phyloP scores from a whole-genome alignment of 2,888 invertebrate species.

The Coenonympha glycerion region DNA sequence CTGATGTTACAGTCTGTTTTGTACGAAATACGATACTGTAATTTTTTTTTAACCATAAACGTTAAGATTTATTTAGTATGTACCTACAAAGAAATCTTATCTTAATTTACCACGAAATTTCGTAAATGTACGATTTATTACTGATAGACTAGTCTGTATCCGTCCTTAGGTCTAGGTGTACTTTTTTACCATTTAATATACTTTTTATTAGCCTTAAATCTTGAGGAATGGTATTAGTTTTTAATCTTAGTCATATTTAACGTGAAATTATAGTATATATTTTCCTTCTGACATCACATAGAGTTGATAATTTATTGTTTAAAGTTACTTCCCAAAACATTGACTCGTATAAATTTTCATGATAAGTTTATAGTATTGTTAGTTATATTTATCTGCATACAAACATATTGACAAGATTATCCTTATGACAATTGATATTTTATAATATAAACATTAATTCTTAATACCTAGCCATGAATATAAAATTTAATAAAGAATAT shows the following conservation, averaged over 20 bases:
- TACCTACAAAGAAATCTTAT: background rate
- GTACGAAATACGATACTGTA: no score
- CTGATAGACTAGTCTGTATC: slow-evolving; percentile 45
- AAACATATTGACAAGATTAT: no score
- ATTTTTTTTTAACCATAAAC: background rate
- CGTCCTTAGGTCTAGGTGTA: slow-evolving; percentile 40
- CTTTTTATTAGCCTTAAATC: slow-evolving; percentile 35
- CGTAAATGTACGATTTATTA: slow-evolving; percentile 19
- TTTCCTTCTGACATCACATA: slow-evolving; percentile 19
- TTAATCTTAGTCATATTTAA: slow-evolving; percentile 26
- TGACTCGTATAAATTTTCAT: no score
- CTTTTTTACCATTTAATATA: slow-evolving; percentile 33
- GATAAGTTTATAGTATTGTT: no score
- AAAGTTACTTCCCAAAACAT: no score
- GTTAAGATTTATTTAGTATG: background rate
- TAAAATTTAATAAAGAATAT: no score
- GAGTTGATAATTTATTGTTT: no score
- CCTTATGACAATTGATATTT: no score
- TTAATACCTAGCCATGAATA: no score
- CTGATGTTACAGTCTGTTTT: no score
- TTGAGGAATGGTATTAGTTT: slow-evolving; percentile 32
- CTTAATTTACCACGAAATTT: slow-evolving; percentile 9
- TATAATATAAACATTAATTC: no score
- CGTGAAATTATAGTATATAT: background rate
- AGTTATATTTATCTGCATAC: no score